Base-by-base conservation (phyloP, 2,113 vertebrate species). In the Holacanthus passer region DNA sequence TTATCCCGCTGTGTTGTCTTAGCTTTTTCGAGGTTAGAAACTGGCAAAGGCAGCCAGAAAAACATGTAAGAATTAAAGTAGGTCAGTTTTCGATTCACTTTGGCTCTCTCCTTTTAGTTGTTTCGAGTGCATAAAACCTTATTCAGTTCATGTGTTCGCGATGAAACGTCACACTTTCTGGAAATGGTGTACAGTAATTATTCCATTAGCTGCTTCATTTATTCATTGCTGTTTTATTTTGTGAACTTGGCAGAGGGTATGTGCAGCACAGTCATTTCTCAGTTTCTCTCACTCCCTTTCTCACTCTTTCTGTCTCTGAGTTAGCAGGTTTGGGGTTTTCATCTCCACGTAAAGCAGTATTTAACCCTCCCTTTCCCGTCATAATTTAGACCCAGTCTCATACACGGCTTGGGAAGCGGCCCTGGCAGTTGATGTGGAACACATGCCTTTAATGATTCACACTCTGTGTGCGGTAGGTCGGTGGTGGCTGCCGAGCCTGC, bases 391-490 rank as follows among this genome's bases (percentile, higher is more conserved):
- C 71, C 75, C 82, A 55, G 84, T 84, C 90, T 91, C 87, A 88
- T 90, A 91, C 90, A 88, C 69, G 87, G 89, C 79, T 90, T 90
- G 91, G 93, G 88, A 92, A 81, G 84, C 78, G 58, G 90, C 89
- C 89, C 87, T 85, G 31, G 87, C 82, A 82, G 92, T 84, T 94
- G 92, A 94, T 94, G 92, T 94, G 92, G 88, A 94, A 92, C 93
- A 94, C 93, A 94, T 94, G 93, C 91, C 82, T 91, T 89, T 92
- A 93, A 94, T 93, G 91, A 93, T 93, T 94, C 92, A 89, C 93
- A 87, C 91, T 93, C 90, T 53, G 90, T 81, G 86, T 90, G 92
- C 91, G 91, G 92, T 93, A 93, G 93, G 92, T 93, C 87, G 79
- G 72, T 50, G 75, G 87, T 75, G 85, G 84, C 86, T 85, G 88